Evolutionary conservation across 2,797 vertebrate species (phyloP).

Genomic region (Crocidura indochinensis): DNA sequence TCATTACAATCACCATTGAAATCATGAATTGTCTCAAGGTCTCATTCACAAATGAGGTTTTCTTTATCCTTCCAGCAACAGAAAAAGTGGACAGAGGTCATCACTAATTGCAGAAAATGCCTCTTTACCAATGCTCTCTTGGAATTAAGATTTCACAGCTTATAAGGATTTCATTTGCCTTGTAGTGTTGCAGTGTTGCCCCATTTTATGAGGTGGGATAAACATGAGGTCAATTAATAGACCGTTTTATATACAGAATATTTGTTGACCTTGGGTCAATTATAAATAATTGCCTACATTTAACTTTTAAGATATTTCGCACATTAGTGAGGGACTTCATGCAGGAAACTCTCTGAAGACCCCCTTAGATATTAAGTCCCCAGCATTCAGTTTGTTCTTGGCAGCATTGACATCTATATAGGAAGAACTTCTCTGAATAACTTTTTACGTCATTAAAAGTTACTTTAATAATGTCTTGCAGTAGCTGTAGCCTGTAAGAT

Average conservation of each 20-base stretch:
- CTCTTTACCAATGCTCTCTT: background rate
- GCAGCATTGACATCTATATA: too few relatives aligned
- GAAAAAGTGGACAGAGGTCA: background rate
- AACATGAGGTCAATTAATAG: background rate
- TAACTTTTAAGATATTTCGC: too few relatives aligned
- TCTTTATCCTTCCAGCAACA: background rate
- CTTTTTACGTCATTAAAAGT: conserved; percentile 93
- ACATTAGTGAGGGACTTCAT: too few relatives aligned
- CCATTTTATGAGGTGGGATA: background rate
- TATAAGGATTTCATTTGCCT: conserved; percentile 41
- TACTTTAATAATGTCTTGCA: conserved; percentile 94
- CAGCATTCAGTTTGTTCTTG: too few relatives aligned
- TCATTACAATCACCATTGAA: conserved; percentile 29
- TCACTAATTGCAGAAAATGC: background rate
- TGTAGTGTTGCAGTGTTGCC: background rate
- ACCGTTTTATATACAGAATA: too few relatives aligned
- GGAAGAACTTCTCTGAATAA: too few relatives aligned
- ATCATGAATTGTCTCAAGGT: conserved; percentile 33
- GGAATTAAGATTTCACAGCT: conserved; percentile 5
- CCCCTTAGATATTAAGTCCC: too few relatives aligned
- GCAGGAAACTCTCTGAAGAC: too few relatives aligned
- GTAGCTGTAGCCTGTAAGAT: conserved; percentile 92
- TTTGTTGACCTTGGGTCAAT: too few relatives aligned
- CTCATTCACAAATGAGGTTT: conserved; percentile 48
- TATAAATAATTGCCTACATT: too few relatives aligned